A percentile compares a stretch with the other conserved stretches of the same genome.
These are phyloP conservation scores for Geotria australis DNA, from an alignment of 2,797 vertebrate genomes.

Conservation along the genomic window DNA sequence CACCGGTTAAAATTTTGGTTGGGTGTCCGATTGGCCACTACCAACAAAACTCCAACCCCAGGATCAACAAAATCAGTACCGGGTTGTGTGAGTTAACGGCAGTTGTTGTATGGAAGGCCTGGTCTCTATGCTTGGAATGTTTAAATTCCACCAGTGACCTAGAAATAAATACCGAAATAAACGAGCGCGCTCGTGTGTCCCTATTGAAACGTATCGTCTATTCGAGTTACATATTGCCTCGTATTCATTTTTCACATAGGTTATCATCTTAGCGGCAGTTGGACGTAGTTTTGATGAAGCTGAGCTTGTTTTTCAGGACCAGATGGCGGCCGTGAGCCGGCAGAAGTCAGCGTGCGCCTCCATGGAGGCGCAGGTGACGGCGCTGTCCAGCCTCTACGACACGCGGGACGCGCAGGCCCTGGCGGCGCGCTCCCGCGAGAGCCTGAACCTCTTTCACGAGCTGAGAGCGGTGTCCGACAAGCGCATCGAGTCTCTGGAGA, in stretches of 20 bases:
- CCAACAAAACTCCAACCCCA: too few species aligned
- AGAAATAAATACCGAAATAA: too few species aligned
- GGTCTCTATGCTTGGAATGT: too few species aligned
- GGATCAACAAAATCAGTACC: too few species aligned
- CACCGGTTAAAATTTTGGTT: too few species aligned
- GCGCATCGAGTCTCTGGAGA: slow-evolving; percentile 21
- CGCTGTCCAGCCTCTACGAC: slow-evolving; percentile 17
- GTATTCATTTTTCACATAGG: background rate
- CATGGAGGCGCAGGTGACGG: slow-evolving; percentile 21
- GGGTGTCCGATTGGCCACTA: too few species aligned
- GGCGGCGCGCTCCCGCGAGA: slow-evolving; percentile 34
- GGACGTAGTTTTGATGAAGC: background rate
- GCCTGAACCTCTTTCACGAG: slow-evolving; percentile 40
- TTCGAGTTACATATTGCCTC: background rate
- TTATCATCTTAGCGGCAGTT: background rate
- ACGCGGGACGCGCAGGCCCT: slow-evolving; percentile 29
- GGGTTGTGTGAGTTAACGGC: too few species aligned
- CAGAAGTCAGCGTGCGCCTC: slow-evolving; percentile 14
- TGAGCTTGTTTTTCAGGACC: slow-evolving; percentile 18
- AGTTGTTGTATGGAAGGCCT: too few species aligned
- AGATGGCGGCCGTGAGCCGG: slow-evolving; percentile 16
- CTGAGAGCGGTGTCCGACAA: slow-evolving; percentile 25
- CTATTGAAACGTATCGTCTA: too few species aligned
- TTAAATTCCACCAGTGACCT: too few species aligned
- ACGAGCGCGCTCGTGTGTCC: too few species aligned